phyloP scores from a whole-genome alignment of 2,888 invertebrate species.

The Cephonodes hylas region DNA sequence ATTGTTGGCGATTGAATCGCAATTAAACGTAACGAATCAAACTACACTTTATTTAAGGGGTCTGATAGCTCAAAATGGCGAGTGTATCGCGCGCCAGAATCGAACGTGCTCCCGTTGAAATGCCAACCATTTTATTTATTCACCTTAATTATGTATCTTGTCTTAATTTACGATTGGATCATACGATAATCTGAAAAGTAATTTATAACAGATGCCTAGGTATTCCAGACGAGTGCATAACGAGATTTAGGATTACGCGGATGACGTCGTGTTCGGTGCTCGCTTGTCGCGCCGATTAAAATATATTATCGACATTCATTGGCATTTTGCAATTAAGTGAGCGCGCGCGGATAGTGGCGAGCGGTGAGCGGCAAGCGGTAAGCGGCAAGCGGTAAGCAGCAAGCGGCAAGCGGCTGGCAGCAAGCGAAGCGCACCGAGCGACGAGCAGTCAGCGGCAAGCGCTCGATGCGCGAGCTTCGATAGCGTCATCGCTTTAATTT shows the following conservation, averaged over 20 bases:
- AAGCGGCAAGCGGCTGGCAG: slow-evolving; percentile 46
- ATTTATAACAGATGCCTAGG: slow-evolving; percentile 79
- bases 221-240: slow-evolving; percentile 77
- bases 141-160: slow-evolving; percentile 82
- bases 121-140: slow-evolving; percentile 82
- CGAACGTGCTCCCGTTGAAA: slow-evolving; percentile 80
- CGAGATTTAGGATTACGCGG: slow-evolving; percentile 76
- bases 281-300: slow-evolving; percentile 62
- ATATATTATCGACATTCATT: slow-evolving; percentile 74
- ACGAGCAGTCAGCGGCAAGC: slow-evolving; percentile 39
- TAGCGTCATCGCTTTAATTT: slow-evolving; percentile 79
- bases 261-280: slow-evolving; percentile 58
- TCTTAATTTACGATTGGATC: slow-evolving; percentile 82
- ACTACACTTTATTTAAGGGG: slow-evolving; percentile 78
- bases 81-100: slow-evolving; percentile 63
- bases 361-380: slow-evolving; percentile 33
- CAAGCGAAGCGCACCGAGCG: slow-evolving; percentile 58
- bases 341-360: slow-evolving; percentile 52
- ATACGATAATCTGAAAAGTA: slow-evolving; percentile 79
- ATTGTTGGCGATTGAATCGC: slow-evolving; percentile 80
- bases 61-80: slow-evolving; percentile 76
- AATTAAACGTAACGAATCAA: slow-evolving; percentile 78
- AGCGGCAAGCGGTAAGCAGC: slow-evolving; percentile 40
- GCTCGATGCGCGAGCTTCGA: slow-evolving; percentile 68
- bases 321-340: slow-evolving; percentile 75